Base-by-base conservation (phyloP, 2,888 invertebrate genomes). In the Pristionchus entomophagus region DNA sequence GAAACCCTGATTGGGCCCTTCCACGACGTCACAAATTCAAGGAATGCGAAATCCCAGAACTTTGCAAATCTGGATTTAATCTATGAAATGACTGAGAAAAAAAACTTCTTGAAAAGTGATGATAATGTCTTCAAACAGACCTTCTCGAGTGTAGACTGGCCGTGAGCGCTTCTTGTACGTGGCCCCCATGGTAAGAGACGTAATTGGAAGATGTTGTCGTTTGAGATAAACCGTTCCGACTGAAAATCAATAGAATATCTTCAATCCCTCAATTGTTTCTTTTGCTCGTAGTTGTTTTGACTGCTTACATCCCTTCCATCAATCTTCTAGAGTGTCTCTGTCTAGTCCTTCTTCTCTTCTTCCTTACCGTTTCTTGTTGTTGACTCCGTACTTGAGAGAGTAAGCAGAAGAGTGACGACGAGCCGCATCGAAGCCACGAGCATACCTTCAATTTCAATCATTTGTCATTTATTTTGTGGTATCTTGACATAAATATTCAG, bases 321-420 rank as follows among this genome's bases (percentile, higher is more conserved):
- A 65, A 65, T 65, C 65, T 65, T 17, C 19, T 19, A 14, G 35
- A 65, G 65, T 65, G 65, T 35, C 29, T 19, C 35, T 14, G 29
- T 1, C 19, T 19, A 14, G 2, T 62, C 17, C 62, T 59, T 38
- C 38, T 69, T 38, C 22, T 38, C 38, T 69, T 38, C 22, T 19
- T 38, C 19, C 38, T 45, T 45, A 73, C 73, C 73, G 73, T 73
- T 73, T 73, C 73, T 73, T 73, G 59, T 56, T 82, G 59, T 56
- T 82, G n/a, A 82, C 82, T 35, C 82, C 82, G 41, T 82, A 82
- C 41, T 82, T 82, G 56, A 82, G 59, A 26, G 82, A 82, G 82
- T 82, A 82, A 26, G 82, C 49, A 26, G 82, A 59, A 19, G 82
- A 82, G 12, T 38, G 38, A 26, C 82, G 82, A 82, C 82, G 82